Percentiles rank a stretch among this genome's conserved stretches.
These are phyloP conservation scores for Acleris emargana DNA, from an alignment of 2,888 invertebrate species.

Conservation along the genomic window DNA sequence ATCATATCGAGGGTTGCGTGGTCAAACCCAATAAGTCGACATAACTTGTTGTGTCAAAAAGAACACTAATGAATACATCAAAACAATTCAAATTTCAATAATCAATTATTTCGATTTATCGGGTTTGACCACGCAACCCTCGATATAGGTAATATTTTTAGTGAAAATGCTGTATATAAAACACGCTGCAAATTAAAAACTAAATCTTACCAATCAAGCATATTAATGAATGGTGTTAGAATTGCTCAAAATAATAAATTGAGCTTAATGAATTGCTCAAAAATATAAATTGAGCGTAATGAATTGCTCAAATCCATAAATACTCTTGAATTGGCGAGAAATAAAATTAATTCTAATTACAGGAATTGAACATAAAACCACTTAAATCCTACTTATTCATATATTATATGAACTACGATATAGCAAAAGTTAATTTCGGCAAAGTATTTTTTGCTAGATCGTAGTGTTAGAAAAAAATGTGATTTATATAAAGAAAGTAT, in stretches of 20 bases:
- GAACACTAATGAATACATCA: too few relatives aligned
- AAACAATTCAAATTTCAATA: too few relatives aligned
- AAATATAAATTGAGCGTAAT: too few relatives aligned
- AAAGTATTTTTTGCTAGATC: slow-evolving; percentile 31
- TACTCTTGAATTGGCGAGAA: slow-evolving; percentile 30
- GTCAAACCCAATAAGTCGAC: too few relatives aligned
- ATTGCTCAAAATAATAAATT: too few relatives aligned
- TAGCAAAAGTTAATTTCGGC: slow-evolving; percentile 30
- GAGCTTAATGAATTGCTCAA: not conserved
- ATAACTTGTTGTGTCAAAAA: too few relatives aligned
- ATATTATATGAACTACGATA: slow-evolving; percentile 26
- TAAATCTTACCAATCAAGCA: slow-evolving; percentile 26
- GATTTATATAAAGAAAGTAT: slow-evolving; percentile 36
- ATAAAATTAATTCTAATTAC: slow-evolving; percentile 44
- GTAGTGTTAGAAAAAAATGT: slow-evolving; percentile 29
- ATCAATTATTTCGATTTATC: too few relatives aligned
- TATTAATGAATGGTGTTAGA: slow-evolving; percentile 14
- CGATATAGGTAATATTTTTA: slow-evolving; percentile 47
- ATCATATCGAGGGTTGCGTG: too few relatives aligned
- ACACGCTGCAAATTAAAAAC: slow-evolving; percentile 40
- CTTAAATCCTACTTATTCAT: slow-evolving; percentile 43
- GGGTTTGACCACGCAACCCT: too few relatives aligned
- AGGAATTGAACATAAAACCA: slow-evolving; percentile 46
- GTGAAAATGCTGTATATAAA: slow-evolving; percentile 43
- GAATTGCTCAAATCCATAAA: slow-evolving; percentile 11